Evolutionary conservation across 2,888 invertebrate genomes (phyloP), one percentile per base, ranked within the genome.

Genomic region (Epinotia ramella): DNA sequence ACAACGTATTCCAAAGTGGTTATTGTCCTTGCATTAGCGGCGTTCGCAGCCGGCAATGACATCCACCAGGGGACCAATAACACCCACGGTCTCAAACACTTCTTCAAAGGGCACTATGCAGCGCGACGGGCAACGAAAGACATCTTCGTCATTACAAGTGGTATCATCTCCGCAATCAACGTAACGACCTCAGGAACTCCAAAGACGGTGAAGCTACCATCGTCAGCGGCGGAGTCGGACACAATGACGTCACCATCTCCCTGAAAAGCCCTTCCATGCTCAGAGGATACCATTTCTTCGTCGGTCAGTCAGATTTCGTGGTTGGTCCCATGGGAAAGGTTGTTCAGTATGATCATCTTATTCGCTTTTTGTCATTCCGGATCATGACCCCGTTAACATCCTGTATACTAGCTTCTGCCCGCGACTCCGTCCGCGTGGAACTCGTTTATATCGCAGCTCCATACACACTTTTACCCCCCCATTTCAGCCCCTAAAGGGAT

Each of bases 161-260:
- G 91, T 80, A 81, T 89, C 24, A 94, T 94, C 65, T 88, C 87
- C 64, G 80, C 82, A 60, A 82, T 94, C 9, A 81, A 85, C 33
- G 82, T 94, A 11, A 90, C 84, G 94, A 94, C 73, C 79, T 86
- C 59, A 87, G 94, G 69, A 84, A 87, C 44, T 87, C 89, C 59
- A 93, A 94, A 80, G 89, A 93, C 72, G 94, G 94, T 33, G 89
- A 90, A 77, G 92, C 84, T 0, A 82, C 82, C 76, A 87, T 94
- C 11, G 81, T 89, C 0, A 88, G 89, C 65, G 94, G 94, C 0
- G 94, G 94, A 77, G 85, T 84, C 65, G 92, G 92, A 77, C 81
- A 90, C 56, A 86, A 87, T 56, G 90, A 87, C 71, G 90, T 93
- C 6, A 92, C 91, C 0, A 81, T 94, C 12, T 88, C 92, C 80